phyloP scores from a whole-genome alignment of 30 jellyfish, hydroid and myxozoan genomes.

The Pelagia noctiluca region DNA sequence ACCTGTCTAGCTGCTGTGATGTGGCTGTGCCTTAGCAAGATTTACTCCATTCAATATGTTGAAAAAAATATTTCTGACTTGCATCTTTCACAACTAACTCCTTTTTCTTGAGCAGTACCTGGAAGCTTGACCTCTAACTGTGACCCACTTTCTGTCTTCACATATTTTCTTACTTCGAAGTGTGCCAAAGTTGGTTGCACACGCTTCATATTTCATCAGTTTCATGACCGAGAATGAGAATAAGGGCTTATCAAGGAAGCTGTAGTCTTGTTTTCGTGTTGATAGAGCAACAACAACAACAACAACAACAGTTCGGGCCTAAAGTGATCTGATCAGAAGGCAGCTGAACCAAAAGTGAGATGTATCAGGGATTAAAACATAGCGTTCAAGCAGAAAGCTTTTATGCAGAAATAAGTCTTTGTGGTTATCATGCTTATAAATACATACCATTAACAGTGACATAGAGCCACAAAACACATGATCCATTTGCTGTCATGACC shows the following conservation, averaged over 20 bases:
- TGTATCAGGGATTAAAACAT: not conserved
- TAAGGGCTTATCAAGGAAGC: not conserved
- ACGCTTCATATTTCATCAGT: slow-evolving; percentile 31
- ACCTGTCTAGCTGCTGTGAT: slow-evolving; percentile 5
- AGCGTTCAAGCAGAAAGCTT: not conserved
- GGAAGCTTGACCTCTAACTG: slow-evolving; percentile 60
- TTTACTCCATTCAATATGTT: slow-evolving; percentile 41
- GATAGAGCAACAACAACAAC: not conserved
- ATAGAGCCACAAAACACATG: slow-evolving; percentile 31
- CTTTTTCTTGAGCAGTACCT: no score
- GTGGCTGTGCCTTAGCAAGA: slow-evolving; percentile 45
- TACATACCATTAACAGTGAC: slow-evolving; percentile 40
- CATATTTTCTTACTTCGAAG: slow-evolving; percentile 31
- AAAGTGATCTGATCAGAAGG: not conserved
- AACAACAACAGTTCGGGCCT: not conserved
- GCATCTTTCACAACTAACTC: slow-evolving; percentile 52
- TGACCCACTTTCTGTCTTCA: slow-evolving; percentile 49
- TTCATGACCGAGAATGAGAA: slow-evolving; percentile 4
- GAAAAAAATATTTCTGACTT: slow-evolving; percentile 24
- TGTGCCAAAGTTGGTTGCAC: slow-evolving; percentile 47
- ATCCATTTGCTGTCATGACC: slow-evolving; percentile 36
- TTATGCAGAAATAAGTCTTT: not conserved
- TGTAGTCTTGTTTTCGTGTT: not conserved
- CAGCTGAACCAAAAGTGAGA: not conserved
- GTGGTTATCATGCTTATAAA: slow-evolving; percentile 9